Conservation (phyloP, 1,140 invertebrate species). For the Procambarus virginalis region DNA sequence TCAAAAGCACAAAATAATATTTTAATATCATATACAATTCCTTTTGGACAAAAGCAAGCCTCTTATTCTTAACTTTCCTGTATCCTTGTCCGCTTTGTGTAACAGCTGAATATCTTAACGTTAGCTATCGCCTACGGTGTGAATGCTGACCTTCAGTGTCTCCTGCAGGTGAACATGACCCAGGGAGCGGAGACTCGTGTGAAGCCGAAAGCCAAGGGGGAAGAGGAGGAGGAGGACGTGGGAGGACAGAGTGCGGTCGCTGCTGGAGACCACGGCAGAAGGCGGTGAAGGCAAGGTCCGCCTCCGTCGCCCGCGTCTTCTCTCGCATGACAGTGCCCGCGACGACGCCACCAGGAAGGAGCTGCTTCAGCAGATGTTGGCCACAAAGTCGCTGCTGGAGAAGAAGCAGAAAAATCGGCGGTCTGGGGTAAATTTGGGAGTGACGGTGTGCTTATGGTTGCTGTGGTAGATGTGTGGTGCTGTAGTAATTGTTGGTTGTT, state of each 20-base stretch:
- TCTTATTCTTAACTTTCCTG: too few species aligned
- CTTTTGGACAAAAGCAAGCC: too few species aligned
- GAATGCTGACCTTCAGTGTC: too few species aligned
- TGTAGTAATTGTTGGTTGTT: neutral
- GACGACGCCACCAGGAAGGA: slow-evolving; percentile 37
- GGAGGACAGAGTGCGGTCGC: neutral
- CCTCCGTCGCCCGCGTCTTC: slow-evolving; percentile 23
- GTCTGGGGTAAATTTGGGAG: slow-evolving; percentile 26
- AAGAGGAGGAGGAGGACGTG: neutral
- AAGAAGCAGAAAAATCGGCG: slow-evolving; percentile 59
- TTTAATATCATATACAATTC: too few species aligned
- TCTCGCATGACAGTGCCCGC: neutral
- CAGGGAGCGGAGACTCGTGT: slow-evolving; percentile 46
- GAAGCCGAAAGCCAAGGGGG: slow-evolving; percentile 54
- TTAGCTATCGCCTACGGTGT: too few species aligned
- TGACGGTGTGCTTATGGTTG: neutral
- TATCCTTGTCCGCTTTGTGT: too few species aligned
- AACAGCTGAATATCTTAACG: too few species aligned
- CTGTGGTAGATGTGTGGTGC: too few species aligned
- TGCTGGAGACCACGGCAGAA: too few species aligned
- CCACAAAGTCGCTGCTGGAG: slow-evolving; percentile 60
- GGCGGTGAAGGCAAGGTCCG: neutral
- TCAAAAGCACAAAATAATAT: too few species aligned
- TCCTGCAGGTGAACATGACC: slow-evolving; percentile 38
- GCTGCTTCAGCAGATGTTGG: slow-evolving; percentile 54